Conservation (phyloP, 2,888 invertebrate genomes). For the Syrphus vitripennis region DNA sequence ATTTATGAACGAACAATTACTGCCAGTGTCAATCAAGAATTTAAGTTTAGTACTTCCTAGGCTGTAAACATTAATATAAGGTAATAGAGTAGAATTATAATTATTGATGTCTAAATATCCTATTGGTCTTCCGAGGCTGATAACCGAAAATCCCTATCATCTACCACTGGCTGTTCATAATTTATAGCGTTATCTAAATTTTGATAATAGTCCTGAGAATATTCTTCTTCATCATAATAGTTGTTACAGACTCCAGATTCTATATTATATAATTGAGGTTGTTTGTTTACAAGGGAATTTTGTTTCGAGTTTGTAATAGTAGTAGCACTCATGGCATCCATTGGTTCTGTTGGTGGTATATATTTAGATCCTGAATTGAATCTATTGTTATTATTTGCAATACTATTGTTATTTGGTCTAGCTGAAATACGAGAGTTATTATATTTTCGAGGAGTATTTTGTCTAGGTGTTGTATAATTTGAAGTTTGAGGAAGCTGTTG, state of each 20-base stretch:
- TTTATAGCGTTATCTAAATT: neutral
- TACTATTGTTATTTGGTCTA: neutral
- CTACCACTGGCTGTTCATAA: neutral
- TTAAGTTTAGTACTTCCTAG: constrained; percentile 27
- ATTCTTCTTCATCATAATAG: neutral
- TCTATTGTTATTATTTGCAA: neutral
- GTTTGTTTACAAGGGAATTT: neutral
- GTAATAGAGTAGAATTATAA: constrained; percentile 27
- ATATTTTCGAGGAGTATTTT: neutral
- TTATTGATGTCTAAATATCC: no score
- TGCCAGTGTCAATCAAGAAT: constrained; percentile 44
- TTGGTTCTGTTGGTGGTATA: neutral
- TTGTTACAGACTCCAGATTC: neutral
- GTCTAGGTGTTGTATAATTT: neutral
- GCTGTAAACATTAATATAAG: constrained; percentile 32
- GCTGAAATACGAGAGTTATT: neutral
- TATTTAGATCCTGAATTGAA: neutral
- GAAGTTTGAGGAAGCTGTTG: neutral
- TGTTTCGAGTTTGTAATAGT: neutral
- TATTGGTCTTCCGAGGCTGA: no score
- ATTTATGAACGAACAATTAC: constrained; percentile 55
- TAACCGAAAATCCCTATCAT: no score
- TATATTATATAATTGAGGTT: neutral
- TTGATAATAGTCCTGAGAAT: neutral
- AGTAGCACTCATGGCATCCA: constrained; percentile 17